Conservation (phyloP, 2,888 invertebrate genomes). For the Brassicogethes aeneus region DNA sequence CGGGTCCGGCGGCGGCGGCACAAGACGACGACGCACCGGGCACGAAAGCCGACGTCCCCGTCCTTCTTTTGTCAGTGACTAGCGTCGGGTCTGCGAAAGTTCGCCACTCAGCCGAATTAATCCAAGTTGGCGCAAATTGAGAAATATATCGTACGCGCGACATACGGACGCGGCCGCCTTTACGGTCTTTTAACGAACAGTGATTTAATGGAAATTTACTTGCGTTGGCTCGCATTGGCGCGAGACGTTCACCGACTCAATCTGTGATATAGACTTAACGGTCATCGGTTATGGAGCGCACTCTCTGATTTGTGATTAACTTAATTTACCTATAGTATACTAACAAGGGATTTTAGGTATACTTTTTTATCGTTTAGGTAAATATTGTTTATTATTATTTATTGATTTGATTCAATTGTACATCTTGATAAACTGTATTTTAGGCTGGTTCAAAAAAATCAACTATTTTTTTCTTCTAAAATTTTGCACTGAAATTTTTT, state of each 20-base stretch:
- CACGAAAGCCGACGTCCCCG: conserved; percentile 11
- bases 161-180: conserved; percentile 15
- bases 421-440: no score
- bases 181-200: neutral
- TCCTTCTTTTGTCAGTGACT: conserved; percentile 32
- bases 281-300: no score
- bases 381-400: no score
- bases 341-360: no score
- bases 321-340: no score
- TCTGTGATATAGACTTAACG: neutral
- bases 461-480: no score
- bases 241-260: neutral
- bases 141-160: conserved; percentile 34
- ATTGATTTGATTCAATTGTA: no score
- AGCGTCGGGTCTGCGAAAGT: conserved; percentile 32
- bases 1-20: conserved; percentile 6
- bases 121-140: conserved; percentile 33
- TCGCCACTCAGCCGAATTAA: conserved; percentile 40
- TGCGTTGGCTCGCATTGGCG: neutral
- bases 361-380: no score
- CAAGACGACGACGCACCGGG: conserved; percentile 10
- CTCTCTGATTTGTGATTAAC: no score
- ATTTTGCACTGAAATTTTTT: no score
- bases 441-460: no score
- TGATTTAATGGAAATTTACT: neutral